These are phyloP conservation scores for Coturnix japonica DNA, from an alignment of 2,113 vertebrate species.

Conservation along the genomic window DNA sequence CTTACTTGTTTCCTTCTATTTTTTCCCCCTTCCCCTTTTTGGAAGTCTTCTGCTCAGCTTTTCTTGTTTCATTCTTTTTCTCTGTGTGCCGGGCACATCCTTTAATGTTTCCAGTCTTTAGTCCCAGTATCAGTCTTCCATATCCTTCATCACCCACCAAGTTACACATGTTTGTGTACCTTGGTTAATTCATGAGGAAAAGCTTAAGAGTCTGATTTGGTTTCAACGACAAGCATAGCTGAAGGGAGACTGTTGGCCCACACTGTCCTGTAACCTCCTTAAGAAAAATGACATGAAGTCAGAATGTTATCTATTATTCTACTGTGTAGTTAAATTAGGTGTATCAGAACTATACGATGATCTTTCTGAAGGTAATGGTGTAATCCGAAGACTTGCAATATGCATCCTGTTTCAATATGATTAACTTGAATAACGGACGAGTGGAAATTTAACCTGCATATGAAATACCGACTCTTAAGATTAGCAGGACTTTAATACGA, in stretches of 20 bases:
- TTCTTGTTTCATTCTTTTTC: not conserved
- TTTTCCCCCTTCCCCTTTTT: not conserved
- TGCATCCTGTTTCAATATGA: not conserved
- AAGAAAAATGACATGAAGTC: not conserved
- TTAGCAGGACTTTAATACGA: not conserved
- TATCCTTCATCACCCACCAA: not conserved
- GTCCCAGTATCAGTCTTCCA: not conserved
- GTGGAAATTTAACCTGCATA: not conserved
- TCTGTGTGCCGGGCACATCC: not conserved
- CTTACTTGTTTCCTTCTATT: not conserved
- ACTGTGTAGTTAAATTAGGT: not conserved
- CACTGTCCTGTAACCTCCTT: not conserved
- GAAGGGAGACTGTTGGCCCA: not conserved
- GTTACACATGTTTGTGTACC: not conserved
- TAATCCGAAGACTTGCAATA: not conserved
- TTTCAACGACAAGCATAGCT: not conserved
- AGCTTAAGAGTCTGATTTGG: not conserved
- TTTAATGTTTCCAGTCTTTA: not conserved
- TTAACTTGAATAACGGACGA: not conserved
- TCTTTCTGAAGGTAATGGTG: not conserved
- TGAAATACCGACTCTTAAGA: not conserved
- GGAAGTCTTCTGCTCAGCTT: not conserved
- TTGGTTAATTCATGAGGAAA: not conserved
- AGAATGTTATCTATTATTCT: not conserved
- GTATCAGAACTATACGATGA: not conserved